Conservation (phyloP, 2,113 vertebrate species). For the Sarotherodon lohbergeri region DNA sequence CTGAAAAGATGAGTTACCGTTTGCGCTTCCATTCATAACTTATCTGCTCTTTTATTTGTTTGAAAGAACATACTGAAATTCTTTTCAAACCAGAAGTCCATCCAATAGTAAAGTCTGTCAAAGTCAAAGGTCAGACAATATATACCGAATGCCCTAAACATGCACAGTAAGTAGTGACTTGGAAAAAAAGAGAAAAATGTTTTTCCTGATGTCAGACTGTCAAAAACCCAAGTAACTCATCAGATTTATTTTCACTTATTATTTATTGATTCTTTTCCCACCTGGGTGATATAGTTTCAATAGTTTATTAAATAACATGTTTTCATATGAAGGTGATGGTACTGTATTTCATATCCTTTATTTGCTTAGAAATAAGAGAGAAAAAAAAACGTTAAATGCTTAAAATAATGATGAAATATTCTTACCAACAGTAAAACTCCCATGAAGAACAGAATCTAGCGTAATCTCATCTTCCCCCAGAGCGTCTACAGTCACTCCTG, state of each 20-base stretch:
- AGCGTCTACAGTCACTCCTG: slow-evolving; percentile 84
- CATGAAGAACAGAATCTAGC: slow-evolving; percentile 80
- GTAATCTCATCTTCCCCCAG: slow-evolving; percentile 86
- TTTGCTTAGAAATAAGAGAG: not conserved
- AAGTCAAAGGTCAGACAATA: not conserved
- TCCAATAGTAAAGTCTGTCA: not conserved
- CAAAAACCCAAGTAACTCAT: not conserved
- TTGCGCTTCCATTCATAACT: not conserved
- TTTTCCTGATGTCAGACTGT: not conserved
- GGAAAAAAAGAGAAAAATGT: not conserved
- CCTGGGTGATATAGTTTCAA: not conserved
- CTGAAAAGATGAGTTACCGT: not conserved
- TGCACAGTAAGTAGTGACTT: not conserved
- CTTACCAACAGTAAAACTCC: slow-evolving; percentile 86
- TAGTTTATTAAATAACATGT: not conserved
- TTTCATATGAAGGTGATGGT: not conserved
- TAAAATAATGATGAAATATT: not conserved
- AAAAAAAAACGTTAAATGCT: not conserved
- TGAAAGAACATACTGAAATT: not conserved
- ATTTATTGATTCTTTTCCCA: not conserved
- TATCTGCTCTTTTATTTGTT: not conserved
- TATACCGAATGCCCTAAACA: not conserved
- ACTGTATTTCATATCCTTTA: not conserved
- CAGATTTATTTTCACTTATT: not conserved
- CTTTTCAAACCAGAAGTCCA: not conserved